Conservation (phyloP, 2,888 invertebrate species). For the Heliconius cydno region DNA sequence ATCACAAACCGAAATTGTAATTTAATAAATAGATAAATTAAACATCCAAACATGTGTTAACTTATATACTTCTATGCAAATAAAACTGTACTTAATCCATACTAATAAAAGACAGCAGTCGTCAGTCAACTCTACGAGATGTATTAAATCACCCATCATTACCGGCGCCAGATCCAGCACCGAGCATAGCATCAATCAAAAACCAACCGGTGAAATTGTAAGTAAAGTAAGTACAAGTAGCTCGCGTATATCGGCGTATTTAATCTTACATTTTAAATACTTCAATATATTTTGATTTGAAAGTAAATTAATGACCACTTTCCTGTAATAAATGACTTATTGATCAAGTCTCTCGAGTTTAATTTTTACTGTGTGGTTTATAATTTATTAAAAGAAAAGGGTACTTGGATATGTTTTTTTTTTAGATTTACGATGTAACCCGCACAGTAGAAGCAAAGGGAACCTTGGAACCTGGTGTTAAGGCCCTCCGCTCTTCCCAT, state of each 20-base stretch:
- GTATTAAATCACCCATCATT: slow-evolving; percentile 47
- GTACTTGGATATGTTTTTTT: too few relatives aligned
- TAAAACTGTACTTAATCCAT: slow-evolving; percentile 14
- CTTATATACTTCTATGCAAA: background rate
- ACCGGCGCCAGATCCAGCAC: slow-evolving; percentile 48
- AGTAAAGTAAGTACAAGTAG: slow-evolving; percentile 55
- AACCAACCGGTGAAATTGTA: slow-evolving; percentile 54
- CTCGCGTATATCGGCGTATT: slow-evolving; percentile 53
- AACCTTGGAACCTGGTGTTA: too few relatives aligned
- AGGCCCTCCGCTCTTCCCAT: too few relatives aligned
- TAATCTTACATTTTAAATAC: slow-evolving; percentile 59
- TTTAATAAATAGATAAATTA: too few relatives aligned
- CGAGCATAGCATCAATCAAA: slow-evolving; percentile 54
- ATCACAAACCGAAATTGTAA: too few relatives aligned
- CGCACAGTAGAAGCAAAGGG: too few relatives aligned
- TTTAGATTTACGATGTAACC: too few relatives aligned
- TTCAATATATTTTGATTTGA: slow-evolving; percentile 56
- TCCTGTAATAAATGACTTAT: slow-evolving; percentile 44
- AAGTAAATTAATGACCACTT: slow-evolving; percentile 49
- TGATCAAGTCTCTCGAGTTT: background rate
- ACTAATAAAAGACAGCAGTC: slow-evolving; percentile 10
- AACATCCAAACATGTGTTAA: too few relatives aligned
- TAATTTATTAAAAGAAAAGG: too few relatives aligned
- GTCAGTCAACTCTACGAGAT: slow-evolving; percentile 29
- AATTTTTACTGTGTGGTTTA: background rate